Evolutionary conservation across 1,140 invertebrate genomes (phyloP).

Genomic region (Cephus cinctus): DNA sequence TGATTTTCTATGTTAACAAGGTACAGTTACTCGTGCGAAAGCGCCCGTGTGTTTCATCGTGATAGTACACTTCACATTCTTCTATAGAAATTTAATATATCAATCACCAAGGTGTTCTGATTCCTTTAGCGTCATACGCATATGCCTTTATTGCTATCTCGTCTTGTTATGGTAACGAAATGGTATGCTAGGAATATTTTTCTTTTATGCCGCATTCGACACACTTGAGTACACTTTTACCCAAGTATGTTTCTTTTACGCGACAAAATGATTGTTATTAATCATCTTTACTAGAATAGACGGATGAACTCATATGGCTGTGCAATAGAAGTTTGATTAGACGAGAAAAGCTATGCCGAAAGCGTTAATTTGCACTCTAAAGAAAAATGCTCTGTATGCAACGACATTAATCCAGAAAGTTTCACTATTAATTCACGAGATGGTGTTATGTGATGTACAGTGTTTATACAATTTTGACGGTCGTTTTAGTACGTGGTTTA

Average conservation of each 20-base stretch:
- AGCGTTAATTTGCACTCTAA: background rate
- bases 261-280: background rate
- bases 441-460: no score
- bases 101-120: background rate
- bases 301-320: background rate
- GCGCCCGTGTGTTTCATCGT: no score
- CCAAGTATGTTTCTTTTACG: background rate
- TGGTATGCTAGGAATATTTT: slow-evolving; percentile 4
- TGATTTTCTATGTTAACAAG: slow-evolving; percentile 74
- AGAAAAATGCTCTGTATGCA: background rate
- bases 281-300: no score
- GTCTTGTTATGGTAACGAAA: background rate
- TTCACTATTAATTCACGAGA: background rate
- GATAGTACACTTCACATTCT: no score
- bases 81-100: no score
- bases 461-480: no score
- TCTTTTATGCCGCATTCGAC: slow-evolving; percentile 8
- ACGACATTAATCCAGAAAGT: slow-evolving; percentile 13
- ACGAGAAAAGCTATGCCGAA: background rate
- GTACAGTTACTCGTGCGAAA: no score
- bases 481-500: no score
- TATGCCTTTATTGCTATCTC: background rate
- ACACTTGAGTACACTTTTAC: background rate
- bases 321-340: background rate
- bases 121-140: background rate